phyloP scores from a whole-genome alignment of 2,888 invertebrate genomes.

The Catocala fraxini region DNA sequence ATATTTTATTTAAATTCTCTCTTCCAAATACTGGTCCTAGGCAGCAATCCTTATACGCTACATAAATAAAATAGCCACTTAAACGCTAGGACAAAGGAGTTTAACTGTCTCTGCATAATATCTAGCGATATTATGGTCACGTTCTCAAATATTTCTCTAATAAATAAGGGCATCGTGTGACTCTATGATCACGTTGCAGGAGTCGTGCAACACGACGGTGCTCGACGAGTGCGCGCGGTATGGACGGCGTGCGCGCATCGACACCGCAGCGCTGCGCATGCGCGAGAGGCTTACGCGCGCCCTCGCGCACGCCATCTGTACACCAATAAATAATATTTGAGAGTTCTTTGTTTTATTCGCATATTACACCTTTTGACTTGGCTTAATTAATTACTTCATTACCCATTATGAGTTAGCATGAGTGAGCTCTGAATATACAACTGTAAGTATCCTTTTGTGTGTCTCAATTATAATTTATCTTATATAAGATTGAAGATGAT shows the following conservation, averaged over 20 bases:
- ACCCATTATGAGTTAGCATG: too few relatives aligned
- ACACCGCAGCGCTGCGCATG: conserved; percentile 74
- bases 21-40: not conserved
- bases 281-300: conserved; percentile 63
- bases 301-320: conserved; percentile 65
- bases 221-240: conserved; percentile 77
- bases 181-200: conserved; percentile 65
- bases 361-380: not conserved
- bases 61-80: conserved; percentile 4
- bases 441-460: too few relatives aligned
- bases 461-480: too few relatives aligned
- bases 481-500: too few relatives aligned
- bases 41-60: not conserved
- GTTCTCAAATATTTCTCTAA: conserved; percentile 53
- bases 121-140: conserved; percentile 44
- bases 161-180: conserved; percentile 58
- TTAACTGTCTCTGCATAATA: conserved; percentile 30
- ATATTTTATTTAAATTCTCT: too few relatives aligned
- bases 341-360: conserved; percentile 32
- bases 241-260: conserved; percentile 68
- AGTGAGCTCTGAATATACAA: too few relatives aligned
- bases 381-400: not conserved
- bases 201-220: conserved; percentile 81
- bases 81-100: conserved; percentile 4
- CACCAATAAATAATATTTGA: conserved; percentile 65